phyloP scores from a whole-genome alignment of 2,797 vertebrate genomes.

The Xiphophorus birchmanni region DNA sequence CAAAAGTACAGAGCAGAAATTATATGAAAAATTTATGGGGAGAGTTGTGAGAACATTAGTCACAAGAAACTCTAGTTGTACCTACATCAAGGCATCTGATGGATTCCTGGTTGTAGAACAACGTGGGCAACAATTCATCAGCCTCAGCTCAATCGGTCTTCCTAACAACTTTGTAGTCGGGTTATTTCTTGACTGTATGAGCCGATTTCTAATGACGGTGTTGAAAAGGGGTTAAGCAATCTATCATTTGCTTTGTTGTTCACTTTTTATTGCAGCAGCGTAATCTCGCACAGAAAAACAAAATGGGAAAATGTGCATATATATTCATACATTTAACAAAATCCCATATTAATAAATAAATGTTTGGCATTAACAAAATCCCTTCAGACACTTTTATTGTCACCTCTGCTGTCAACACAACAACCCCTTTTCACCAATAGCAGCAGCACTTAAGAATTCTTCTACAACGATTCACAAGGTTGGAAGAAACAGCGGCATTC shows the following conservation, averaged over 20 bases:
- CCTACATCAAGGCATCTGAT: background rate
- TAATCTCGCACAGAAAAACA: background rate
- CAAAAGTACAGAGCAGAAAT: background rate
- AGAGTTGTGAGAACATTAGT: background rate
- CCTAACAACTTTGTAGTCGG: background rate
- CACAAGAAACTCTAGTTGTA: background rate
- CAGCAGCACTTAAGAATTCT: background rate
- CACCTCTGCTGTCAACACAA: background rate
- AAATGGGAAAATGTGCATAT: background rate
- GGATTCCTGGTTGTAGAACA: slow-evolving; percentile 6
- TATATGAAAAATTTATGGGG: background rate
- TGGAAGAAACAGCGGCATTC: background rate
- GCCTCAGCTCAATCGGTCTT: background rate
- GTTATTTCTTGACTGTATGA: background rate
- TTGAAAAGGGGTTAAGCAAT: background rate
- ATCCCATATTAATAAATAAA: background rate
- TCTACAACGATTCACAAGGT: background rate
- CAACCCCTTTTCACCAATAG: background rate
- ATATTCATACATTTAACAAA: background rate
- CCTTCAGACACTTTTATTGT: background rate
- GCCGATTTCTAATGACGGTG: background rate
- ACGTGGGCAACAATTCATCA: background rate
- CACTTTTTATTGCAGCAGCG: background rate
- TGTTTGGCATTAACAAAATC: background rate
- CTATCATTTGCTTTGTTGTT: background rate